Evolutionary conservation across 2,888 invertebrate species (phyloP), one percentile per base, ranked within the genome.

Genomic region (Eurytoma californica): DNA sequence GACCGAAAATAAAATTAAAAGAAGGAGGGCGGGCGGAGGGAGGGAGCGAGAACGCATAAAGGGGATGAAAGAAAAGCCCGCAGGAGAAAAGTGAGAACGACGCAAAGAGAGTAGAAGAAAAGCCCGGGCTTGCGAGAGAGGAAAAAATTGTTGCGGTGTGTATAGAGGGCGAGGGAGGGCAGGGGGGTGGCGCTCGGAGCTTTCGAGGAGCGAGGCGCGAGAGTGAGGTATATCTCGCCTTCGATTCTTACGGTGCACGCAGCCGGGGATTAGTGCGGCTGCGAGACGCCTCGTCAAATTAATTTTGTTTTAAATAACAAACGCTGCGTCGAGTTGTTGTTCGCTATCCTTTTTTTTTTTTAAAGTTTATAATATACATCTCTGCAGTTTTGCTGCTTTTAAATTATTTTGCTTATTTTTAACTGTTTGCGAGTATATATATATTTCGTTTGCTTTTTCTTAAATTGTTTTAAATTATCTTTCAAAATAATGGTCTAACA

Each of bases 41-140:
- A 66, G 76, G 72, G 82, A 79, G 74, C 72, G 80, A 80, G 81
- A 83, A 76, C 70, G 69, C 73, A 82, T 78, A 80, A 81, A 79
- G 80, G 78, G 81, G 82, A 78, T 79, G 82, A 82, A 80, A 80
- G 77, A 78, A 79, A 80, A 78, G 69, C 77, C 79, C 73, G 82
- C 80, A 69, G 79, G 77, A 80, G 82, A 73, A 72, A 79, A 79
- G 65, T 79, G 72, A 75, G 80, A 73, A 77, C 60, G 79, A 65
- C 70, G 70, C 61, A 72, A 75, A 70, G 74, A 75, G 75, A 75
- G 72, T 55, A 72, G 75, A 72, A 79, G 75, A 75, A 79, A 75
- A 67, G 65, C 47, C 14, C 51, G 51, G 70, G 51, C 2, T 5
- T 9, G 20, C 30, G 53, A 24, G 20, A 24, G 66, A 20, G 49